Percentiles rank a stretch among this genome's conserved stretches.
These are phyloP conservation scores for Psittacula echo DNA, from an alignment of 2,797 vertebrate species.

Conservation along the genomic window DNA sequence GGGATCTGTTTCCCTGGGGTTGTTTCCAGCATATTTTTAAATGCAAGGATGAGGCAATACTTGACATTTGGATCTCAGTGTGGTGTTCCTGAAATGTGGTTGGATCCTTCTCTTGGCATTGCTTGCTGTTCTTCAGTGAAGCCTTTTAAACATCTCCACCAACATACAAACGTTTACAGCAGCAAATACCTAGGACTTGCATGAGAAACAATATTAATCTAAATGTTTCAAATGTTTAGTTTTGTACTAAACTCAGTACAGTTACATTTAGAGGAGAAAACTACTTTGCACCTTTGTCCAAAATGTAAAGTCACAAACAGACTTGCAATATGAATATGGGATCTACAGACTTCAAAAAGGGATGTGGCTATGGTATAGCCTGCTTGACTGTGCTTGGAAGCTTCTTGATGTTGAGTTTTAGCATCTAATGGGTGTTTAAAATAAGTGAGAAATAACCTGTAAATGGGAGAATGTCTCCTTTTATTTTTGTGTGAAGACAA, in stretches of 20 bases:
- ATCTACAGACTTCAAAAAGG: conserved; percentile 43
- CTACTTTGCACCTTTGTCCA: conserved; percentile 67
- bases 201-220: conserved; percentile 10
- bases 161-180: background rate
- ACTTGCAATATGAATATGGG: background rate
- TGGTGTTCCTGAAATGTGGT: background rate
- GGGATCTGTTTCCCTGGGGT: background rate
- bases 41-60: conserved; percentile 6
- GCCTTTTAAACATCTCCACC: conserved; percentile 8
- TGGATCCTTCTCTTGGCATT: conserved; percentile 9
- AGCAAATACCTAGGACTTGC: conserved; percentile 2
- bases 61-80: conserved; percentile 36
- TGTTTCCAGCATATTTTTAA: background rate
- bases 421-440: conserved; percentile 36
- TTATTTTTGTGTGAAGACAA: conserved; percentile 49
- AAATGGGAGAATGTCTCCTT: conserved; percentile 40
- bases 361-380: conserved; percentile 52
- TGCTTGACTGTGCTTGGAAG: conserved; percentile 59
- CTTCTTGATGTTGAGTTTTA: conserved; percentile 59
- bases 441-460: conserved; percentile 4
- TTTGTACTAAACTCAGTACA: conserved; percentile 27
- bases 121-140: conserved; percentile 39
- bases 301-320: conserved; percentile 17
- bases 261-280: conserved; percentile 17
- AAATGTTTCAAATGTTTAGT: background rate